phyloP scores from a whole-genome alignment of 2,113 vertebrate species.

The Gymnobelideus leadbeateri region DNA sequence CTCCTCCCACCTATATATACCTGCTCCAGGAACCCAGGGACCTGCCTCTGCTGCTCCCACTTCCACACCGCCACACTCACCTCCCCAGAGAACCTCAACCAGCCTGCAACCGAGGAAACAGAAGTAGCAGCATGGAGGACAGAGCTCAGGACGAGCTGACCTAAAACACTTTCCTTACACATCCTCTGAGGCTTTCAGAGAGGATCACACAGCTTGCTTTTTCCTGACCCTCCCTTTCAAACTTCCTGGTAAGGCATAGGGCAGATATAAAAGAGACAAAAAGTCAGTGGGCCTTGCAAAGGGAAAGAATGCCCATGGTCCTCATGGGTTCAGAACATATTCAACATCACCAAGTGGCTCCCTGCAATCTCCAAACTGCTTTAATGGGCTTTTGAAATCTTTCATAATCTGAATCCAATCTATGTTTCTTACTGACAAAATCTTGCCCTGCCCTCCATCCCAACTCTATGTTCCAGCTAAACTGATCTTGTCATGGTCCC shows the following conservation, averaged over 20 bases:
- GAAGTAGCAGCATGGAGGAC: neutral
- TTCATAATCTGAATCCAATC: neutral
- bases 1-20: neutral
- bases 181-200: neutral
- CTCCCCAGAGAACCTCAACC: neutral
- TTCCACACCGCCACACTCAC: rapidly evolving
- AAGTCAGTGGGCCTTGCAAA: neutral
- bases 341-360: neutral
- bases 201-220: neutral
- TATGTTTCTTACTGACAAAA: neutral
- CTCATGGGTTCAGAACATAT: neutral
- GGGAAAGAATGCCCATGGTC: neutral
- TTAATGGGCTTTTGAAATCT: neutral
- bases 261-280: neutral
- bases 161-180: neutral
- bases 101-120: rapidly evolving
- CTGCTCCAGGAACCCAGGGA: neutral
- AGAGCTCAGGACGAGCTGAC: neutral
- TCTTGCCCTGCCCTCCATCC: neutral
- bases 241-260: neutral
- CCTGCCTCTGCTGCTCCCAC: rapidly evolving
- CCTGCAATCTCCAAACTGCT: neutral
- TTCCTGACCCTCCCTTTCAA: neutral
- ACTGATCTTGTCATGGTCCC: neutral
- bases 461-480: neutral